Evolutionary conservation across 2,113 vertebrate species (phyloP), one percentile per base, ranked within the genome.

Genomic region (Hyla sarda): DNA sequence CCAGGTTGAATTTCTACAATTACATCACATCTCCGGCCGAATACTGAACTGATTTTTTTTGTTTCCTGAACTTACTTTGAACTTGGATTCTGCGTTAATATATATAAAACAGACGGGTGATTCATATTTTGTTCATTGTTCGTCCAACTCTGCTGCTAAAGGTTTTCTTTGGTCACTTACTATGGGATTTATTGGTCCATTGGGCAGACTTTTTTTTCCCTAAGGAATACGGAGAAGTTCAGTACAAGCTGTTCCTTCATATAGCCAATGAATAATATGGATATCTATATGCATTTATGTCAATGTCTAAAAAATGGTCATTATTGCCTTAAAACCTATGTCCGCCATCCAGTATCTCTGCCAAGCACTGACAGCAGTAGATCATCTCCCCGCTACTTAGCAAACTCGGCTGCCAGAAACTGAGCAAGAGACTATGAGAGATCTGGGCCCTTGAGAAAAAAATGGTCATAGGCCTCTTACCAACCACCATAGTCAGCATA

Each of bases 51-150:
- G 47, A 83, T 25, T 54, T 72, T 32, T 32, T 81, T 47, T 41
- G 3, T 80, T 23, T 16, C 48, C 72, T 83, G 81, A 83, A 83
- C 81, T 83, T 72, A 50, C n/a, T 21, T 28, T 83, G 81, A 83
- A 83, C 81, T 71, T 71, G 67, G 21, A 56, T 72, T 83, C 16
- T 21, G 19, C 25, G 67, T 72, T 83, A 52, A 81, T 52, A 83
- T 72, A 21, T 83, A 72, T 54, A 72, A 83, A 83, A 72, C 1
- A 72, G 21, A 16, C 11, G n/a, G 16, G 72, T 54, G 65, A 72
- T 54, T 83, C 48, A 56, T 41, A 34, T 52, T n/a, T 37, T 41
- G 7, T 41, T 71, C 32, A 71, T 71, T 71, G 67, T 71, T 37
- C 67, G 7, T 23, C 32, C 34, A 23, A 17, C 67, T 71, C 12